Base-by-base conservation (phyloP, 2,113 vertebrate species). In the Albula glossodonta region DNA sequence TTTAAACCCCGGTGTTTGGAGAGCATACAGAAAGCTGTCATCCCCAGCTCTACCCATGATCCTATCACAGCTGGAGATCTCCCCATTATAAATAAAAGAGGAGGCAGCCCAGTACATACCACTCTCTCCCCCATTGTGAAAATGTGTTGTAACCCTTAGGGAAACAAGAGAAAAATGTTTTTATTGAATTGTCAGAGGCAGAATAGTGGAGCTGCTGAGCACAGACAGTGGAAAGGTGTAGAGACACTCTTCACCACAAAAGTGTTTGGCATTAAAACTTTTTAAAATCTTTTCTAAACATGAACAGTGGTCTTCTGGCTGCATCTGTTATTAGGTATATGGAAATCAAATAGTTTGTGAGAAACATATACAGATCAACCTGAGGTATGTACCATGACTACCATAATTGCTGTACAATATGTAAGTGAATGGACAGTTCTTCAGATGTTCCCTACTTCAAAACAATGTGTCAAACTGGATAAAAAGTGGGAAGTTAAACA, bases 21-120 rank as follows among this genome's bases (percentile, higher is more conserved):
- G 93, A 96, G 94, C 95, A 96, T 15, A 66, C 95, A 96, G 96
- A 97, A 96, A 97, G 95, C 95, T 97, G 96, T 96, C 96, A 97
- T 95, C 95, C 91, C 93, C 90, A 92, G 96, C 95, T 93, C 94
- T 94, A 95, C 92, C 92, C 95, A 96, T 97, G 96, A 96, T 96
- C 95, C 96, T 96, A 93, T 97, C 97, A 96, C 96, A 96, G 96
- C 95, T 96, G 97, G 97, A 96, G 93, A 96, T 94, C 95, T 96
- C 93, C 90, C 95, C 95, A 94, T 95, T 95, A 96, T 95, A 95
- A 96, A 97, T 96, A 96, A 96, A 96, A 95, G 94, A 96, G 96
- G 94, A 96, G 95, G 31, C 31, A 41, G 31, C 31, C 31, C 31
- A 41, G 31, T 41, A 41, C 31, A 41, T 41, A 41, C 0, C 53